phyloP scores from a whole-genome alignment of 2,888 invertebrate species.

The Nycteola revayana region DNA sequence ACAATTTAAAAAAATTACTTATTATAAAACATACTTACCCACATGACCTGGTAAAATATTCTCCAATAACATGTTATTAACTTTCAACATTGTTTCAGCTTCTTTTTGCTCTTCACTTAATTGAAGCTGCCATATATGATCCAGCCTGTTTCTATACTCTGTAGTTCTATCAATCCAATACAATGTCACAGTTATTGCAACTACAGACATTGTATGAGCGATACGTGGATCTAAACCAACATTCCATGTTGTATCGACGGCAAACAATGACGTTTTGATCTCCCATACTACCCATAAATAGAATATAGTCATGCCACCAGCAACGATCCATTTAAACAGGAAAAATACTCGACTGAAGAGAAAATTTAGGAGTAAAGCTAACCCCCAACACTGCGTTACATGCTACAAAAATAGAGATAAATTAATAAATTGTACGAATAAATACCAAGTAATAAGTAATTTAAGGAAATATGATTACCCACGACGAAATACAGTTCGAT shows the following conservation, averaged over 20 bases:
- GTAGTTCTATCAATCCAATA: constrained; percentile 94
- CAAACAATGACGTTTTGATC: constrained; percentile 78
- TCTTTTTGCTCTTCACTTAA: constrained; percentile 92
- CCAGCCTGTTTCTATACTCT: constrained; percentile 93
- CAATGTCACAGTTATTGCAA: constrained; percentile 88
- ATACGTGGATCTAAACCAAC: constrained; percentile 85
- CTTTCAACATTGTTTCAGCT: constrained; percentile 91
- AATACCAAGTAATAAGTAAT: constrained; percentile 1
- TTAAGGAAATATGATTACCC: constrained; percentile 58
- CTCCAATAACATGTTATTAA: constrained; percentile 93
- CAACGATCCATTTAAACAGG: constrained; percentile 89
- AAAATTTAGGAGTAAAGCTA: constrained; percentile 87
- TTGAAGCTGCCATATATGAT: constrained; percentile 86
- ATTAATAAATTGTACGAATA: not conserved
- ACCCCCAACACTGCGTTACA: constrained; percentile 86
- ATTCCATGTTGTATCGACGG: constrained; percentile 86
- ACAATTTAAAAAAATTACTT: too few relatives aligned
- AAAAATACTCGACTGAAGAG: constrained; percentile 93
- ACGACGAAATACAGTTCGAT: constrained; percentile 75
- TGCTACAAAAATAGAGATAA: constrained; percentile 79
- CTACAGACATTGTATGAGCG: constrained; percentile 88
- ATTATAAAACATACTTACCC: constrained; percentile 84
- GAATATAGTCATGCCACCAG: constrained; percentile 83
- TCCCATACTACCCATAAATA: constrained; percentile 87
- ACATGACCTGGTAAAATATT: constrained; percentile 97